Percentiles rank a stretch among this genome's conserved stretches.
phyloP scores from a whole-genome alignment of 2,888 invertebrate species.

The Limnephilus rhombicus region DNA sequence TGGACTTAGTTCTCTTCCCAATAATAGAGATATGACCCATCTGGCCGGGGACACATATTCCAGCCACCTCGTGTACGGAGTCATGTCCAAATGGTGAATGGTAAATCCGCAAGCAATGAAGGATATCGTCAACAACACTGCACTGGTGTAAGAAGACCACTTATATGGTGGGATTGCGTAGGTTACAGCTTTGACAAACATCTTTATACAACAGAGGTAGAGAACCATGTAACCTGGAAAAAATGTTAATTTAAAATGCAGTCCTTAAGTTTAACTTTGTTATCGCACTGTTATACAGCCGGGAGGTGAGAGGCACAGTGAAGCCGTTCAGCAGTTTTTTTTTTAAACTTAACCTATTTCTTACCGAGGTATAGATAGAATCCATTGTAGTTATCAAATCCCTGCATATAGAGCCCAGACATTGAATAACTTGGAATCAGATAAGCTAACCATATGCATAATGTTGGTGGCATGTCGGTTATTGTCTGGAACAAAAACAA shows the following conservation, averaged over 20 bases:
- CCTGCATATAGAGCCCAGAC: slow-evolving; percentile 88
- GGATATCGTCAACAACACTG: slow-evolving; percentile 79
- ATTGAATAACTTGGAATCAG: slow-evolving; percentile 93
- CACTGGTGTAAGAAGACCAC: slow-evolving; percentile 80
- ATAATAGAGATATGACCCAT: slow-evolving; percentile 84
- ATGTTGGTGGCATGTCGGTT: slow-evolving; percentile 87
- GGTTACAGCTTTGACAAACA: slow-evolving; percentile 82
- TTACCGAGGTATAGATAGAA: slow-evolving; percentile 85
- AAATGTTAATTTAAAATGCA: neutral
- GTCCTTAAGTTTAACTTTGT: neutral
- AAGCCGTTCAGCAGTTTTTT: neutral
- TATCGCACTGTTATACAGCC: neutral
- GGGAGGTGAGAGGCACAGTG: neutral
- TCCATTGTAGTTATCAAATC: slow-evolving; percentile 81
- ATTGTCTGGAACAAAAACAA: slow-evolving; percentile 80
- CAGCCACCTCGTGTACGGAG: slow-evolving; percentile 82
- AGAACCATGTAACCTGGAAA: slow-evolving; percentile 83
- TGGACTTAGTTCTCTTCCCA: slow-evolving; percentile 82
- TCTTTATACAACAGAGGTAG: slow-evolving; percentile 83
- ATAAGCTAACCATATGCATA: slow-evolving; percentile 90
- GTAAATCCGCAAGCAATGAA: slow-evolving; percentile 83
- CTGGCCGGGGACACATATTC: slow-evolving; percentile 84
- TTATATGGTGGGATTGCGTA: slow-evolving; percentile 83
- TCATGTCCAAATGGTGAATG: slow-evolving; percentile 83
- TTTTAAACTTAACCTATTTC: neutral